These are phyloP conservation scores for Tyria jacobaeae DNA, from an alignment of 2,888 invertebrate genomes.

Conservation along the genomic window DNA sequence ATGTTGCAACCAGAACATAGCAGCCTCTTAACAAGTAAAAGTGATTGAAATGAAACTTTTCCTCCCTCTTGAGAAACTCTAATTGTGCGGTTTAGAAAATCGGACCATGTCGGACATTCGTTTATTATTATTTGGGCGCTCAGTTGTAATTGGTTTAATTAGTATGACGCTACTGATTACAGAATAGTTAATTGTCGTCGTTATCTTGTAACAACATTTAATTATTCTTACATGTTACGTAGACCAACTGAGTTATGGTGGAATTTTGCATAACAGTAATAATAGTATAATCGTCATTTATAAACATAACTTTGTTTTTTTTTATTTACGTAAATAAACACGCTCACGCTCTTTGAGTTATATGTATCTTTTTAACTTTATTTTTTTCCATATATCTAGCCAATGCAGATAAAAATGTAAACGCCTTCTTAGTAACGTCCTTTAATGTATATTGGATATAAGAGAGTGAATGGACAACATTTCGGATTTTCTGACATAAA, in stretches of 20 bases:
- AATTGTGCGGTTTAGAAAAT: constrained; percentile 9
- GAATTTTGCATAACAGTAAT: not conserved
- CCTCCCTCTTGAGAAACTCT: constrained; percentile 37
- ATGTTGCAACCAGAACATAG: constrained; percentile 31
- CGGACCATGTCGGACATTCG: constrained; percentile 14
- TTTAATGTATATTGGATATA: no score
- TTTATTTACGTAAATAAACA: no score
- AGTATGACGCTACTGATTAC: not conserved
- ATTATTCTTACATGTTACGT: not conserved
- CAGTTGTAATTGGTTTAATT: not conserved
- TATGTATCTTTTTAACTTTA: no score
- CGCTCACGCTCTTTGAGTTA: no score
- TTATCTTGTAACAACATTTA: not conserved
- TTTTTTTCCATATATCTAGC: no score
- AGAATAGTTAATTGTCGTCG: no score
- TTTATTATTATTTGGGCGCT: constrained; percentile 4
- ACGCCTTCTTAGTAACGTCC: no score
- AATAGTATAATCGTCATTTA: not conserved
- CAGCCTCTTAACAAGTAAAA: constrained; percentile 32
- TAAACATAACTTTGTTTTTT: no score
- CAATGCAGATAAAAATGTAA: no score
- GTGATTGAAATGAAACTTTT: constrained; percentile 19
- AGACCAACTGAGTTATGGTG: not conserved
- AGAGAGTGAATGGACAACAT: no score
- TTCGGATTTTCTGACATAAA: no score